Base-by-base conservation (phyloP, 2,113 vertebrate genomes). In the Stomatorhinus ivindoensis region DNA sequence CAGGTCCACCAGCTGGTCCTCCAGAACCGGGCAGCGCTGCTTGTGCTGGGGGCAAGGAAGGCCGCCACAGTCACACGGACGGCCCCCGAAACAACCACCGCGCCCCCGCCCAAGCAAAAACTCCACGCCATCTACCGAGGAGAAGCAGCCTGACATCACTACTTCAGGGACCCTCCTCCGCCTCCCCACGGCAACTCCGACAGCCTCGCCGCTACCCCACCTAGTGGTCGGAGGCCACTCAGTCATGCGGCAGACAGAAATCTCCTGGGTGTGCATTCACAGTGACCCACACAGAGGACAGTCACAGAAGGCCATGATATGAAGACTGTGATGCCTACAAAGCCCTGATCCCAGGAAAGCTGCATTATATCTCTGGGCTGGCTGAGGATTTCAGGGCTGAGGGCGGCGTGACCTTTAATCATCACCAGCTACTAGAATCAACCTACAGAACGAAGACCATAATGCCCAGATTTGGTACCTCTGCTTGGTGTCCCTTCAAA, bases 1-100 rank as follows among this genome's bases (percentile, higher is more conserved):
- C 92, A 99, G 96, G 94, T 99, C 98, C 95, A 99, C 98, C 95
- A 99, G 94, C 96, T 99, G 98, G 96, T 99, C 98, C 94, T 99
- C 98, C 91, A 99, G 96, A 93, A 99, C 98, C 55, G 98, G 98
- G 92, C 98, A 99, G 19, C 98, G 97, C 88, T 99, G 98, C 95
- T 99, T 99, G 92, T 99, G 97, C 98, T 99, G 97, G 92, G 93
- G 95, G 94, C 93, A 90, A 95, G 69, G 89, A 88, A 94, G 95
- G 94, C 95, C 93, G 94, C 94, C 93, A 95, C 94, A 96, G 95
- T 95, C 94, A 93, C 94, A 95, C 11, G 19, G 80, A 93, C 21
- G 55, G 69, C 94, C 94, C 94, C 93, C 92, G 93, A 93, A 91
- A 1, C 44, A 3, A 3, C 58, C 10, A 1, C 44, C 39, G 3